Evolutionary conservation across 2,113 vertebrate species (phyloP).

Genomic region (Leptocoma aspasia): DNA sequence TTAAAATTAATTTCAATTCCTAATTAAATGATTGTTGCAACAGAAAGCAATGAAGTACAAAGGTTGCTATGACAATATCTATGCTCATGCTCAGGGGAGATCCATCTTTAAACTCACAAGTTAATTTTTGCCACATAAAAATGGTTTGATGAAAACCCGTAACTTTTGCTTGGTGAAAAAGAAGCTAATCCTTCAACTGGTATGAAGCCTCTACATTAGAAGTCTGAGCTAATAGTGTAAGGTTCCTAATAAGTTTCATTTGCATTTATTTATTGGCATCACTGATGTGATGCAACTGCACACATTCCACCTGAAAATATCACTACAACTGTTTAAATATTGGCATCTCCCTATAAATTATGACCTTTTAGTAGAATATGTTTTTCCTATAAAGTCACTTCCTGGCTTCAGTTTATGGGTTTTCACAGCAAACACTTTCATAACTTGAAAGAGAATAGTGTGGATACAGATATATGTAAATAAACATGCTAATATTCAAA

Average conservation of each 20-base stretch:
- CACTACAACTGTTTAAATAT: background rate
- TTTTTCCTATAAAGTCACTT: background rate
- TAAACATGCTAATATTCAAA: background rate
- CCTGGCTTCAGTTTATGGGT: background rate
- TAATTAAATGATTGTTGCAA: background rate
- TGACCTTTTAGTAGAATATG: background rate
- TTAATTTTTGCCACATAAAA: background rate
- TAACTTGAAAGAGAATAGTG: background rate
- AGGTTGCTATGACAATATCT: background rate
- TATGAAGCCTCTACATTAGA: background rate
- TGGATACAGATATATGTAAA: background rate
- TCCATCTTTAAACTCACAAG: background rate
- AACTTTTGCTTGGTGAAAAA: background rate
- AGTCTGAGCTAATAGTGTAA: background rate
- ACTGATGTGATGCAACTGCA: background rate
- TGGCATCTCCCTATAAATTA: background rate
- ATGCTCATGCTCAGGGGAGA: background rate
- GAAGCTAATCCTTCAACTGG: background rate
- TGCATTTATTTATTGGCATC: background rate
- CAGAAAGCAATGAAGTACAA: background rate
- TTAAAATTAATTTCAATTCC: background rate
- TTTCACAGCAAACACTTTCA: background rate
- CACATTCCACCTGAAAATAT: background rate
- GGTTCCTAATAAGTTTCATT: background rate
- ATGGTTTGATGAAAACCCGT: background rate